A percentile compares a stretch with the other conserved stretches of the same genome.
phyloP scores from a whole-genome alignment of 2,888 invertebrate genomes.

The Diploptera punctata region DNA sequence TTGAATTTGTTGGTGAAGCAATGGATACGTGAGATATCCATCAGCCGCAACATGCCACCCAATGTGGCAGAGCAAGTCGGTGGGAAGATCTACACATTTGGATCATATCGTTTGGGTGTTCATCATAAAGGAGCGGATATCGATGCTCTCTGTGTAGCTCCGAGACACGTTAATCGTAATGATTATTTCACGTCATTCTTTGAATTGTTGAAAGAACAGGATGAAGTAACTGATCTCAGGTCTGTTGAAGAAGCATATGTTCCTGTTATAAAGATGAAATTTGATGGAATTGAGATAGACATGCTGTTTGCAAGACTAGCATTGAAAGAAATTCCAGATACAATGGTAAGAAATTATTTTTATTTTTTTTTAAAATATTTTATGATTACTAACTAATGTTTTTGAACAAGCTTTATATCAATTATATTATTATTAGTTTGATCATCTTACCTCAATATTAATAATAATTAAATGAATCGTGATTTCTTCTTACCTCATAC shows the following conservation, averaged over 20 bases:
- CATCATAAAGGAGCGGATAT: constrained; percentile 91
- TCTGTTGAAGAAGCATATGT: constrained; percentile 99
- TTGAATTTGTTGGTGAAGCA: constrained; percentile 89
- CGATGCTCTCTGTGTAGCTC: constrained; percentile 97
- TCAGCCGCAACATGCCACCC: constrained; percentile 90
- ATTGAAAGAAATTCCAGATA: constrained; percentile 93
- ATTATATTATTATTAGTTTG: too few species aligned
- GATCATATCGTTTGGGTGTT: constrained; percentile 75
- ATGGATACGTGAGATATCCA: constrained; percentile 92
- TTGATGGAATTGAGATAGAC: constrained; percentile 98
- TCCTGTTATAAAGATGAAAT: constrained; percentile 99
- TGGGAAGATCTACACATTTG: constrained; percentile 99
- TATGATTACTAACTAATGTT: too few species aligned
- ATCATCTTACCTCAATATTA: too few species aligned
- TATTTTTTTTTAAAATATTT: neutral
- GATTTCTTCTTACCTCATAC: too few species aligned
- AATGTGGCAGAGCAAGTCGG: constrained; percentile 90
- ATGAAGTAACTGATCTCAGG: constrained; percentile 83
- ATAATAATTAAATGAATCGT: too few species aligned
- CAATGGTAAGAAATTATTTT: constrained; percentile 56
- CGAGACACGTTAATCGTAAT: constrained; percentile 89
- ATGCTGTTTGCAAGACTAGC: constrained; percentile 95
- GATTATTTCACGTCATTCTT: constrained; percentile 98
- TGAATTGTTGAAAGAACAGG: constrained; percentile 84
- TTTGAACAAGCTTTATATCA: too few species aligned